Base-by-base conservation (phyloP, 2,113 vertebrate genomes). In the Microtus oregoni region DNA sequence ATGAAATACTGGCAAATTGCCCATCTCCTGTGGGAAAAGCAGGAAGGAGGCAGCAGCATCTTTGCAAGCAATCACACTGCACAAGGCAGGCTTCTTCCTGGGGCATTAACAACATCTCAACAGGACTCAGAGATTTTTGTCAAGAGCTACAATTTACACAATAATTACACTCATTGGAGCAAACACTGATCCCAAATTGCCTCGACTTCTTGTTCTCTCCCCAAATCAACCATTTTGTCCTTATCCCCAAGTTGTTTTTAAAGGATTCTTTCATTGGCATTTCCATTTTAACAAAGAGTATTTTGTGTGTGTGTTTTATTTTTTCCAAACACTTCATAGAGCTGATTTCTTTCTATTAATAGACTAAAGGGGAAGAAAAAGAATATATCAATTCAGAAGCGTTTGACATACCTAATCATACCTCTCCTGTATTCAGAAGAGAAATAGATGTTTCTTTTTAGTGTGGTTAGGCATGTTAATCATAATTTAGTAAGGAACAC, bases 1-100 rank as follows among this genome's bases (percentile, higher is more conserved):
- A 98, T 96, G 96, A 98, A 98, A 97, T 95, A 76, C 96, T 98
- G 98, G 98, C 98, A 98, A 98, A 98, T 97, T 98, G 98, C 98
- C 98, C 95, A 10, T 97, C 91, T 98, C 98, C 98, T 96, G 96
- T 98, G 98, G 98, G 98, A 98, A 97, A 98, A 96, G 41, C 95
- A 93, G 68, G 5, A 35, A 97, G 96, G 73, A 97, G 89, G 94
- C 78, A 68, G 96, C 97, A 90, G 94, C 44, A 98, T 97, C 96
- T 98, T 96, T 98, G 94, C 96, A 98, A 98, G 98, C 98, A 98
- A 98, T 98, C 96, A 97, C 94, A 55, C 94, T 75, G 38, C 85
- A 94, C 96, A 98, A 93, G 3, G 3, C 92, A 95, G 93, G 55
- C 17, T 0, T 96, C 98, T 98, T 98, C 98, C 97, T 22, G 9